A percentile compares a stretch with the other conserved stretches of the same genome.
Conservation (phyloP, 2,113 vertebrate species). For the Sus scrofa region DNA sequence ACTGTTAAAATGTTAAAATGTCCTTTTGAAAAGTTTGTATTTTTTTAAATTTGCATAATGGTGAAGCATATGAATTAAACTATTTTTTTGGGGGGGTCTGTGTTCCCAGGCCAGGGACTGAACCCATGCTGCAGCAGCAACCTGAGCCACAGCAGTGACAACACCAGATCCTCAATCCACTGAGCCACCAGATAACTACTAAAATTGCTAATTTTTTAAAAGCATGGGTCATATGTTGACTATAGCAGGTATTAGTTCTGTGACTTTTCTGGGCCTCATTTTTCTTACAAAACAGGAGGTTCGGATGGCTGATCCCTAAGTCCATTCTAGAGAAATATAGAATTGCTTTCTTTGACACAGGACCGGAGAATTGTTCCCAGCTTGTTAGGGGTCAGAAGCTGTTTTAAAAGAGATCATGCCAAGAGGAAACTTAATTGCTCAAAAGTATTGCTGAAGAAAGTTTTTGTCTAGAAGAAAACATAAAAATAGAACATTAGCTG, state of each 20-base stretch:
- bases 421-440: neutral
- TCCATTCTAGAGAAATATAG: neutral
- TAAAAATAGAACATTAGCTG: neutral
- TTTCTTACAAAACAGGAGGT: neutral
- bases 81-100: too few species aligned
- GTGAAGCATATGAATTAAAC: too few species aligned
- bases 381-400: neutral
- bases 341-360: neutral
- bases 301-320: neutral
- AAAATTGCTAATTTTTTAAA: neutral
- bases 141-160: too few species aligned
- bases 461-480: conserved; percentile 11
- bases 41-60: neutral
- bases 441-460: neutral
- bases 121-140: too few species aligned
- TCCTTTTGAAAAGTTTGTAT: neutral
- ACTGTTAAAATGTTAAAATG: neutral
- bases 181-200: neutral
- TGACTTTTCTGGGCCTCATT: neutral
- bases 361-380: neutral
- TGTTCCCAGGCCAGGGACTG: too few species aligned
- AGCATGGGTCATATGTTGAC: neutral
- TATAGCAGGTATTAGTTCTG: neutral
- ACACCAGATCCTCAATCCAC: too few species aligned
- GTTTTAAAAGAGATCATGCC: neutral